Base-by-base conservation (phyloP, 2,888 invertebrate genomes). In the Entomobrya multifasciata region DNA sequence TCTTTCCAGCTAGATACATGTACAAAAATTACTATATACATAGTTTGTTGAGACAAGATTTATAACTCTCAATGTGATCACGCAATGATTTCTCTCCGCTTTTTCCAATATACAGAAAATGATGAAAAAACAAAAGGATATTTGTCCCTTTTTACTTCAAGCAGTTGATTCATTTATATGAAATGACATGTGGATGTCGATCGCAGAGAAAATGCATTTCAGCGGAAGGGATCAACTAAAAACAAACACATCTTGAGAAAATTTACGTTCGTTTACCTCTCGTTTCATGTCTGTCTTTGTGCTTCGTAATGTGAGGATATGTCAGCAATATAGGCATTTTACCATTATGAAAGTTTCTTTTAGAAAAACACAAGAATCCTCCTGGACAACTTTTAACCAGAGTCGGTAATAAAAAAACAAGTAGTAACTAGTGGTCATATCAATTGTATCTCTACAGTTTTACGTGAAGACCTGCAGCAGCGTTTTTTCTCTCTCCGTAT, bases 401-500 rank as follows among this genome's bases (percentile, higher is more conserved):
- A 52, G 74, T 74, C 74, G 74, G 74, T 52, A 49, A 52, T 74
- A 49, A 74, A 74, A n/a, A 74, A 52, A 52, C 41, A 52, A 74
- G 49, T 52, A 52, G 30, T 74, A 74, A 74, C 74, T 74, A 52
- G 49, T 70, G 55, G 41, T 81, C 17, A 41, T 81, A 81, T 81
- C 81, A 81, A 70, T 81, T 81, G 70, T 41, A 72, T 70, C 72
- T 22, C n/a, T 41, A 11, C 11, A 60, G 41, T 60, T 77, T 60
- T 49, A 55, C 25, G 36, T 36, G n/a, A n/a, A n/a, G 81, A 81
- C 81, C 81, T 70, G 72, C 81, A 57, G 81, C 70, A 55, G 81
- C 52, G 70, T n/a, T 76, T 72, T 65, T 79, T 74, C n/a, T 74
- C 17, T 44, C 22, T n/a, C 27, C 2, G 11, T n/a, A n/a, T 22